phyloP scores from a whole-genome alignment of 2,888 invertebrate species.

The Acrobasis consociella region DNA sequence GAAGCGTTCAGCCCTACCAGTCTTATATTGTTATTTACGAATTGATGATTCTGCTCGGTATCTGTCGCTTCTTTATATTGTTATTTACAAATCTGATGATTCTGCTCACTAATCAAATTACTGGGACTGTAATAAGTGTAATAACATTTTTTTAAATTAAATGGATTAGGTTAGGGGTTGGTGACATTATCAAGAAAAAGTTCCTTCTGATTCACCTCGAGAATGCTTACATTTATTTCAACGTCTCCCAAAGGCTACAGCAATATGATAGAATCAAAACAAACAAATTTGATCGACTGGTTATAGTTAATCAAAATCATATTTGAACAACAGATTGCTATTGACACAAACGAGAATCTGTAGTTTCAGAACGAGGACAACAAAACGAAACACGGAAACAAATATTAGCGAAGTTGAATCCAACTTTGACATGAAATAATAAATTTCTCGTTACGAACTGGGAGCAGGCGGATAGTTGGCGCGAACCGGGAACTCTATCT shows the following conservation, averaged over 20 bases:
- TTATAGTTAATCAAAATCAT: too few species aligned
- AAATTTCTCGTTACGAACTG: conserved; percentile 3
- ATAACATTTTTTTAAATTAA: too few species aligned
- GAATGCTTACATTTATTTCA: too few species aligned
- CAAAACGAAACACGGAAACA: conserved; percentile 6
- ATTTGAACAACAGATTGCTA: too few species aligned
- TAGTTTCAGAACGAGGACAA: not conserved
- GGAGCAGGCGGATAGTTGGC: not conserved
- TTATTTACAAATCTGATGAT: not conserved
- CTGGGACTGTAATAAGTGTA: too few species aligned
- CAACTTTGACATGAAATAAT: conserved; percentile 23
- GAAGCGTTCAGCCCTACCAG: not conserved
- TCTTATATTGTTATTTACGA: not conserved
- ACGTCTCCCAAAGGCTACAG: too few species aligned
- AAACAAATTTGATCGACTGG: too few species aligned
- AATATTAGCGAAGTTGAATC: conserved; percentile 8
- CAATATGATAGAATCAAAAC: too few species aligned
- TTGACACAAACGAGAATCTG: not conserved
- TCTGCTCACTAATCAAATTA: not conserved
- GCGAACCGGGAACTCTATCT: not conserved
- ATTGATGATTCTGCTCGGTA: not conserved
- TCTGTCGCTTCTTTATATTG: not conserved
- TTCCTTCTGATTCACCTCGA: too few species aligned
- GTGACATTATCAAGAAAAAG: too few species aligned
- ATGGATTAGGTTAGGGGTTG: too few species aligned